Evolutionary conservation across 2,797 vertebrate genomes (phyloP), one percentile per base, ranked within the genome.

Genomic region (Trematomus bernacchii): DNA sequence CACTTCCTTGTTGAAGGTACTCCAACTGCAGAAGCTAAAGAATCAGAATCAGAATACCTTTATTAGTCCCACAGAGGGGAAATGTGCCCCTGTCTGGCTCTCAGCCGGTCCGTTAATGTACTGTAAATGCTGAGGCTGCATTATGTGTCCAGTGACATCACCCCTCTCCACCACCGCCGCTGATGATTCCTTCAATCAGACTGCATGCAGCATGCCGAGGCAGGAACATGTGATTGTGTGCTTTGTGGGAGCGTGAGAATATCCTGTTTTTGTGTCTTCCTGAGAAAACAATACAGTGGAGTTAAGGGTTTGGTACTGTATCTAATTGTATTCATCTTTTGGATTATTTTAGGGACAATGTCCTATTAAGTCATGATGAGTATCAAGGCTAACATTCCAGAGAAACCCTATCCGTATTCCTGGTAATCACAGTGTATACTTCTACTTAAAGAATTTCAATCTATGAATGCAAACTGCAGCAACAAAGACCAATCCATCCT

Each of bases 121-220:
- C 66, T 53, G 27, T 66, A 77, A 83, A 79, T 58, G 77, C 81
- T 0, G 47, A 82, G 65, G 60, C 16, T 82, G 82, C 85, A 54
- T 85, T 86, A 74, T 61, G 21, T 60, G 61, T 66, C 30, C 18
- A n/a, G 62, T 87, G 77, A 87, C 69, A 51, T 72, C 82, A 74
- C 23, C 57, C 21, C 67, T 78, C 53, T 82, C 19, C 48, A 15
- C 46, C 30, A 13, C 2, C 0, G 51, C 70, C 4, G 18, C 40
- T 53, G 33, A 71, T 84, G 61, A 69, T 23, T 58, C 50, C 66
- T 83, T 88, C 70, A 71, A 23, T 82, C 72, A 73, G 47, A 65
- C 0, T 0, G 16, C 51, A 30, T 57, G 70, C 72, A 51, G 81
- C 70, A 42, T 42, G 42, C 65, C 30, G 74, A 51, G 53, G 72